phyloP scores from a whole-genome alignment of 2,797 vertebrate species.

The Darevskia mixta region DNA sequence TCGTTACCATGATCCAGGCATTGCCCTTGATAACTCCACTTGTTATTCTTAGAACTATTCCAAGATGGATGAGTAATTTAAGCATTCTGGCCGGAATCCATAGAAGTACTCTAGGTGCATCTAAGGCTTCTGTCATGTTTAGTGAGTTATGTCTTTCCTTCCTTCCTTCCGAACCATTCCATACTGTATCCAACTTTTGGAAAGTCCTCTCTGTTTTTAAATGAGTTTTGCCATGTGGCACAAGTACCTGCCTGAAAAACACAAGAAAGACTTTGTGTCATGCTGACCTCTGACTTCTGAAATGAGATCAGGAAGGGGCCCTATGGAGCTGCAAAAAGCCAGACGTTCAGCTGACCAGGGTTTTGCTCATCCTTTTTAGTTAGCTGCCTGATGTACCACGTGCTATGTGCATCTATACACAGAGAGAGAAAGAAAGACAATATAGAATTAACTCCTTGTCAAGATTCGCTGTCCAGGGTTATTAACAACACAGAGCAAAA shows the following conservation, averaged over 20 bases:
- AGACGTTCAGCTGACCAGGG: background rate
- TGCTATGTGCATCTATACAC: background rate
- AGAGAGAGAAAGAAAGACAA: background rate
- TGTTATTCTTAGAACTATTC: background rate
- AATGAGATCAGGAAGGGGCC: background rate
- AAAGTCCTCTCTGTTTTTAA: background rate
- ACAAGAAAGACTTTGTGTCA: background rate
- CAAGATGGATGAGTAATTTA: background rate
- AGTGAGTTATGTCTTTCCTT: background rate
- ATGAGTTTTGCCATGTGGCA: background rate
- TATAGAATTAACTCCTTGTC: background rate
- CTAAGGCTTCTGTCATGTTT: background rate
- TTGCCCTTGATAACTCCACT: background rate
- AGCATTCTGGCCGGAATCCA: background rate
- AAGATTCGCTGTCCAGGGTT: background rate
- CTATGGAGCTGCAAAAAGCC: background rate
- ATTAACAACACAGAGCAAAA: background rate
- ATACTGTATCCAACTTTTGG: background rate
- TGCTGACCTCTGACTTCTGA: background rate
- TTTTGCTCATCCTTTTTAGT: background rate
- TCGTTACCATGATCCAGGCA: conserved; percentile 10
- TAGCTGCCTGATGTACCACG: background rate
- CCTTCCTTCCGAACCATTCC: background rate
- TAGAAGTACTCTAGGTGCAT: background rate
- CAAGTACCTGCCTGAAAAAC: background rate